Conservation (phyloP, 2,888 invertebrate species). For the Andrena hattorfiana region DNA sequence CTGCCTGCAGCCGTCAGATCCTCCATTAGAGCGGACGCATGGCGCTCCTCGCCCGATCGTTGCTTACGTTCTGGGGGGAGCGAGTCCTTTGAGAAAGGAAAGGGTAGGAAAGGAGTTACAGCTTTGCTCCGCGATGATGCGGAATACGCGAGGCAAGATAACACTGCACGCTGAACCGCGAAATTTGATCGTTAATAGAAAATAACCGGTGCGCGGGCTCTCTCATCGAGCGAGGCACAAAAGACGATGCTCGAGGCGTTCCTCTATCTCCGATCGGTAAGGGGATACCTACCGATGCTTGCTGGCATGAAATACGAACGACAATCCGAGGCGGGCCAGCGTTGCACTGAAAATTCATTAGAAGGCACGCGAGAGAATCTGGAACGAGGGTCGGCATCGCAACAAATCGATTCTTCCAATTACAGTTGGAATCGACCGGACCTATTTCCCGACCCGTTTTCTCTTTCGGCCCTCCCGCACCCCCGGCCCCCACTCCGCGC, state of each 20-base stretch:
- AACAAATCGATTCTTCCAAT: slow-evolving; percentile 68
- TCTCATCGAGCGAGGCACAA: not conserved
- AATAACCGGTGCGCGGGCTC: not conserved
- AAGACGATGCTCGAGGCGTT: slow-evolving; percentile 8
- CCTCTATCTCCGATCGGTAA: not conserved
- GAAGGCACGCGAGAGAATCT: slow-evolving; percentile 42
- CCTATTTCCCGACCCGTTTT: slow-evolving; percentile 46
- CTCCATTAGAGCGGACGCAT: too few species aligned
- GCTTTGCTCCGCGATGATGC: not conserved
- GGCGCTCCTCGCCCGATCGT: too few species aligned
- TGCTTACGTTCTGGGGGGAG: too few species aligned
- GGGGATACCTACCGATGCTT: slow-evolving; percentile 4
- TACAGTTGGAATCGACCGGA: slow-evolving; percentile 57
- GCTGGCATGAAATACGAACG: slow-evolving; percentile 30
- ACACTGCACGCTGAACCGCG: not conserved
- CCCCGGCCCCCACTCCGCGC: not conserved
- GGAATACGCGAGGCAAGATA: not conserved
- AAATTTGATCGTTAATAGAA: slow-evolving; percentile 14
- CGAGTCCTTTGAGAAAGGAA: too few species aligned
- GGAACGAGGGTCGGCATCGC: slow-evolving; percentile 32
- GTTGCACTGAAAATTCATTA: slow-evolving; percentile 51
- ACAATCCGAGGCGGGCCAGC: slow-evolving; percentile 8
- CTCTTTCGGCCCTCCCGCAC: not conserved
- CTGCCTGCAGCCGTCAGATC: too few species aligned
- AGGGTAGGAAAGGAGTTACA: too few species aligned